These are phyloP conservation scores for Addax nasomaculatus DNA, from an alignment of 2,113 vertebrate genomes.

Conservation along the genomic window DNA sequence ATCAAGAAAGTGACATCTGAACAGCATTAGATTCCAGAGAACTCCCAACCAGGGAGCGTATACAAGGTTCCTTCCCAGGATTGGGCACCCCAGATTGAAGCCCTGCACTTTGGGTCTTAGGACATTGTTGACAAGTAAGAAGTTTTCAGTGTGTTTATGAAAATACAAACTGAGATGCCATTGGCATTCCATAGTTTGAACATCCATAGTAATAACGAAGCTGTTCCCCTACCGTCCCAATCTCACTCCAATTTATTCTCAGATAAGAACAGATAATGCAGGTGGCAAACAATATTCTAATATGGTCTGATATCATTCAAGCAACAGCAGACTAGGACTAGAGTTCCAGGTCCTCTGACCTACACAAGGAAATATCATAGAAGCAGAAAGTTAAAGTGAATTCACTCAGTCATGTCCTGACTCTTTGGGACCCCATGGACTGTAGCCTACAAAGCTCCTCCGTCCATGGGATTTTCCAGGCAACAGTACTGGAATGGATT, in stretches of 20 bases:
- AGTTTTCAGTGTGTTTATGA: neutral
- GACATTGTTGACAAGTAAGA: neutral
- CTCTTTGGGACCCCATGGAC: neutral
- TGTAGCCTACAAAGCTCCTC: neutral
- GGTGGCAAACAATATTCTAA: constrained; percentile 46
- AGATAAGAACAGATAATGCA: constrained; percentile 45
- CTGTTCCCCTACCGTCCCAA: neutral
- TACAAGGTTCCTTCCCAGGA: neutral
- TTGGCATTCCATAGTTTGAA: neutral
- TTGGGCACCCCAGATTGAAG: neutral
- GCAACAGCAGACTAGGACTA: constrained; percentile 45
- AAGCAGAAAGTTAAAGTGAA: neutral
- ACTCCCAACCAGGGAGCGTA: neutral
- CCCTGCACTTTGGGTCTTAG: neutral
- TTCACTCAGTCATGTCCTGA: neutral
- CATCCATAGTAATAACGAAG: constrained; percentile 50
- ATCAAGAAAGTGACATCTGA: neutral
- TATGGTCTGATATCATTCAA: constrained; percentile 19
- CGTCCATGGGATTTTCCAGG: neutral
- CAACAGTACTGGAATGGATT: neutral
- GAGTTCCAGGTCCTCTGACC: constrained; percentile 53
- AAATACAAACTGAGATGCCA: constrained; percentile 21
- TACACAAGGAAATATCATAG: neutral
- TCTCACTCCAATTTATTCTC: constrained; percentile 49
- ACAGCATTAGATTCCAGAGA: neutral